Base-by-base conservation (phyloP, 35 echinoderm and acorn worm genomes). In the Ptychodera flava region DNA sequence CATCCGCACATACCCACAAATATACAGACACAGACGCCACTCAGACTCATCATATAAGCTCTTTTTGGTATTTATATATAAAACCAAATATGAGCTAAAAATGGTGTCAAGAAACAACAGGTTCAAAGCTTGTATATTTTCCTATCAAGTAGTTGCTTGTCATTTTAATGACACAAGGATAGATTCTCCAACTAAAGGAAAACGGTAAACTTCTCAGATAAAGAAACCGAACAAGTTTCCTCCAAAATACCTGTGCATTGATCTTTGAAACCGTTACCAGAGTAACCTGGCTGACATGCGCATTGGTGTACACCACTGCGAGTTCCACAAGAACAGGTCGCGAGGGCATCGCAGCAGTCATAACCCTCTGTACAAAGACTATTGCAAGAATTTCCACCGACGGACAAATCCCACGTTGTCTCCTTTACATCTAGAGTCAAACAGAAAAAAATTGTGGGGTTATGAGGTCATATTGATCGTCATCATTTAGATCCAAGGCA, bases 281-380 rank as follows among this genome's bases (percentile, higher is more conserved):
- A 78, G 36, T 86, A 93, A 16, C 92, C 92, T 77, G 79, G 83
- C 0, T 86, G 75, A 28, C 92, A 93, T 35, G 88, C 92, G 37
- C 92, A 93, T 32, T 77, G 37, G 10, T 82, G 79, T 22, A 79
- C 78, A 31, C 92, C 92, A 36, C 87, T 93, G n/a, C 85, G 78
- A 0, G 92, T 83, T 33, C 87, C 92, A 38, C 92, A 93, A 22
- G 92, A 33, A 79, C 92, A 93, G 28, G 85, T 30, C 31, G 92
- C 92, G 28, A 36, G 45, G 6, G 16, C 38, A 80, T 89, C 91
- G 35, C 91, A 93, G 29, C 91, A 93, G 53, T 85, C 85, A 0
- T 28, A 12, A 2, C 76, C 78, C 14, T 78, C 33, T 36, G 33
- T 34, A 81, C 91, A 93, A 22, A 83, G 2, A 35, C 35, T 30